phyloP scores from a whole-genome alignment of 2,888 invertebrate genomes.

The Philonicus albiceps region DNA sequence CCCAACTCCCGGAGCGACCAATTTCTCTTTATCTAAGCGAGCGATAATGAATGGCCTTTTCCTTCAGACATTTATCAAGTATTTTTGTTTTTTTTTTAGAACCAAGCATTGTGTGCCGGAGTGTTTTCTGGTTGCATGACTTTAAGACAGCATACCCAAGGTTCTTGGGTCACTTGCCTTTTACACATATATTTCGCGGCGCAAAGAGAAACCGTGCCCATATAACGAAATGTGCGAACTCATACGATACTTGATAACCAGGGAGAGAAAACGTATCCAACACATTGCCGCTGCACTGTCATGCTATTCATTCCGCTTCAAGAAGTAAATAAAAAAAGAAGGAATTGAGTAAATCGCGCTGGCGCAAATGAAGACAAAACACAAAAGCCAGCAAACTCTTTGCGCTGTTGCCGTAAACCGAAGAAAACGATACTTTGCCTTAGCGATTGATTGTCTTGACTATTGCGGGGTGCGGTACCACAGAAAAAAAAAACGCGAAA shows the following conservation, averaged over 20 bases:
- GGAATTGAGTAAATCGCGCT: neutral
- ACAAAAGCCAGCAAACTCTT: neutral
- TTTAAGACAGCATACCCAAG: neutral
- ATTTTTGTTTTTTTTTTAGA: neutral
- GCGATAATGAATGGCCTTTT: constrained; percentile 26
- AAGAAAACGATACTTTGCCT: constrained; percentile 13
- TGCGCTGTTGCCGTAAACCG: neutral
- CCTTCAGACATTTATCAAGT: constrained; percentile 22
- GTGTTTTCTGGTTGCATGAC: constrained; percentile 18
- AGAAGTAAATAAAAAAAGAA: neutral
- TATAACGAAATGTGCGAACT: constrained; percentile 22
- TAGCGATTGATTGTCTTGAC: neutral
- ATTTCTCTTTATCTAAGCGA: constrained; percentile 16
- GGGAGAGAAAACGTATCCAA: neutral
- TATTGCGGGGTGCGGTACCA: neutral
- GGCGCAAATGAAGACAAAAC: neutral
- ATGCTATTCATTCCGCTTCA: neutral
- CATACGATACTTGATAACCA: constrained; percentile 20
- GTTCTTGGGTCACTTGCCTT: constrained; percentile 32
- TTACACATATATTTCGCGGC: neutral
- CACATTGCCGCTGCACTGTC: neutral
- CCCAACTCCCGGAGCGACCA: neutral
- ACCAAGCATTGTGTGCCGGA: neutral
- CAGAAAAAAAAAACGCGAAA: neutral
- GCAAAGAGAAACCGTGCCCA: neutral